These are phyloP conservation scores for Acanthopleura granulata DNA, from an alignment of 2,888 invertebrate species.

Conservation along the genomic window DNA sequence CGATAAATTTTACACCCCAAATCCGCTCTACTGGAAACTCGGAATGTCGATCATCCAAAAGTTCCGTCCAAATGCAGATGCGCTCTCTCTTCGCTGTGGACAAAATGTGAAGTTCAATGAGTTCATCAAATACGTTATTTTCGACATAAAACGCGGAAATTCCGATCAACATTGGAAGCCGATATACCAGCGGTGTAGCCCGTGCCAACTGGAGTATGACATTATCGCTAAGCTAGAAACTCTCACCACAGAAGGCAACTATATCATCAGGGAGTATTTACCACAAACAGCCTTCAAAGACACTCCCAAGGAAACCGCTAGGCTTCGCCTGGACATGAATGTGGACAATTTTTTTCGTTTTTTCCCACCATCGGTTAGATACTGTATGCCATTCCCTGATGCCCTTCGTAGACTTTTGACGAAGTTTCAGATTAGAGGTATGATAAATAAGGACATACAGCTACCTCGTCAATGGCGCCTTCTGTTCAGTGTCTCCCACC, in stretches of 20 bases:
- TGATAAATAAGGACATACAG: not conserved
- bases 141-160: not conserved
- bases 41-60: not conserved
- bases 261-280: not conserved
- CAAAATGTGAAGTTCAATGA: not conserved
- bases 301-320: not conserved
- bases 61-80: not conserved
- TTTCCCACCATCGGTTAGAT: not conserved
- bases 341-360: conserved; percentile 1
- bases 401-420: not conserved
- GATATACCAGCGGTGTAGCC: not conserved
- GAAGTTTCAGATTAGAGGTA: not conserved
- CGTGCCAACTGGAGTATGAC: not conserved
- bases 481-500: not conserved
- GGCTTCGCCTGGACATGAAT: not conserved
- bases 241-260: not conserved
- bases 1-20: not conserved
- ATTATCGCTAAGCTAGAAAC: conserved; percentile 5
- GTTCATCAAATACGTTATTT: not conserved
- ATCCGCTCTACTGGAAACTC: not conserved
- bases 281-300: not conserved
- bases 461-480: not conserved
- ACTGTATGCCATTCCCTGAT: not conserved
- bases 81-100: not conserved
- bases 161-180: not conserved